These are phyloP conservation scores for Sinocyclocheilus grahami DNA, from an alignment of 2,113 vertebrate species.

Conservation along the genomic window DNA sequence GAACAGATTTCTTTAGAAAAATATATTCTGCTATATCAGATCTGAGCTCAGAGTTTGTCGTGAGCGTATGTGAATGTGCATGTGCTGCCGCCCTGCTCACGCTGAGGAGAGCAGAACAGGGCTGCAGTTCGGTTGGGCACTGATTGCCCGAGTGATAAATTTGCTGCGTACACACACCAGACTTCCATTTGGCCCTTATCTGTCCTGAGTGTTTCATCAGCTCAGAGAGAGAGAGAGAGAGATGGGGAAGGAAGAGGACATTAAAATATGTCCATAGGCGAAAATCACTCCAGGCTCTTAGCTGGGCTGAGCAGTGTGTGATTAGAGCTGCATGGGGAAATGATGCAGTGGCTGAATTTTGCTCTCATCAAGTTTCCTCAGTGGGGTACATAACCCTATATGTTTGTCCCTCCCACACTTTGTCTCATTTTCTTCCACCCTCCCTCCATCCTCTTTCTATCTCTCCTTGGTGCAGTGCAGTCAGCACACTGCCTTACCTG, in stretches of 20 bases:
- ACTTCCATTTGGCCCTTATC: constrained; percentile 42
- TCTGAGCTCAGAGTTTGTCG: not conserved
- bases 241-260: constrained; percentile 53
- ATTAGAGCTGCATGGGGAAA: too few relatives aligned
- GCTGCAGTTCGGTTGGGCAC: constrained; percentile 22
- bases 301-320: too few relatives aligned
- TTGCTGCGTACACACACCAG: constrained; percentile 21
- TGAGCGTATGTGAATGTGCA: not conserved
- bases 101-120: constrained; percentile 30
- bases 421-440: too few relatives aligned
- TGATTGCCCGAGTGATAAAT: constrained; percentile 42
- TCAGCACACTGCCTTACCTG: too few relatives aligned
- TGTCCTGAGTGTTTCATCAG: constrained; percentile 39
- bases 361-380: too few relatives aligned
- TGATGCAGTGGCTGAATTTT: too few relatives aligned
- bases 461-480: too few relatives aligned
- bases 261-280: constrained; percentile 67
- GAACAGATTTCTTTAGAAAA: not conserved
- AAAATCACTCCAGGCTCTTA: constrained; percentile 43
- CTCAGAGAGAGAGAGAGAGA: constrained; percentile 24
- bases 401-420: too few relatives aligned
- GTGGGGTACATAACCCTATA: too few relatives aligned
- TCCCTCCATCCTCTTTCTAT: too few relatives aligned
- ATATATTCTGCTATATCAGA: not conserved
- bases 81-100: not conserved